Percentiles rank a stretch among this genome's conserved stretches.
These are phyloP conservation scores for Drosophila melanogaster DNA, from an alignment of 1,140 invertebrate genomes.

Conservation along the genomic window Release_6_plus_ISO1_MT NC_004354.4:20589001-20589500, in stretches of 20 bases:
- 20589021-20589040: no score
- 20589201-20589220: no score
- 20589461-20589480: neutral
- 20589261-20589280: slow-evolving; percentile 22
- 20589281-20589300: slow-evolving; percentile 70
- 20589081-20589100: no score
- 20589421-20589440: slow-evolving; percentile 42
- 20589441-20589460: neutral
- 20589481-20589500: slow-evolving; percentile 28
- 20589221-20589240: slow-evolving; percentile 7
- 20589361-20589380: slow-evolving; percentile 58
- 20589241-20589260: slow-evolving; percentile 15
- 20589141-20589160: no score
- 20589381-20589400: slow-evolving; percentile 84
- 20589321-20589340: slow-evolving; percentile 84
- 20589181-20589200: no score
- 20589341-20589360: slow-evolving; percentile 45
- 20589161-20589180: no score
- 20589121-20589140: no score
- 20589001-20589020: no score
- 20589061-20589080: no score
- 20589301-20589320: slow-evolving; percentile 74
- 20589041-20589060: no score
- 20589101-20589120: no score
- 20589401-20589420: slow-evolving; percentile 83